A percentile compares a stretch with the other conserved stretches of the same genome.
phyloP scores from a whole-genome alignment of 2,797 vertebrate species.

The Denticeps clupeoides region DNA sequence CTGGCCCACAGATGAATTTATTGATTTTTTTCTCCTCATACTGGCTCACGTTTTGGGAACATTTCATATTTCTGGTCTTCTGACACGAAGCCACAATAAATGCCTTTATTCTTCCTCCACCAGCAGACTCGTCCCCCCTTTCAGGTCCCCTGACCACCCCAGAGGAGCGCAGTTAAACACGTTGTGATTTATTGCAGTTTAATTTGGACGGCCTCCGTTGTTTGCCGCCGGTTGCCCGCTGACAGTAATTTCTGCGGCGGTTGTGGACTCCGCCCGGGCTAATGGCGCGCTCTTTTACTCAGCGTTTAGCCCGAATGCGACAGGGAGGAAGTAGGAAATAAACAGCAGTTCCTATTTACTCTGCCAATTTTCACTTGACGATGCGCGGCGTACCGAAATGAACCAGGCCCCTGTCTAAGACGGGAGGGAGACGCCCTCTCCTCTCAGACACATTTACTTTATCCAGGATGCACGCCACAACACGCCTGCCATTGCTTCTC shows the following conservation, averaged over 20 bases:
- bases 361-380: slow-evolving; percentile 58
- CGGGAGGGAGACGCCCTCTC: too few species aligned
- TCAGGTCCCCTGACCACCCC: slow-evolving; percentile 26
- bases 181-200: slow-evolving; percentile 57
- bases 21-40: too few species aligned
- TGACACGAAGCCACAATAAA: too few species aligned
- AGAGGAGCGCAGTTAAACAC: slow-evolving; percentile 42
- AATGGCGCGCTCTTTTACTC: slow-evolving; percentile 43
- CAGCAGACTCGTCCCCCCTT: slow-evolving; percentile 20
- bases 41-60: too few species aligned
- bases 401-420: slow-evolving; percentile 51
- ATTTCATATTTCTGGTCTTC: too few species aligned
- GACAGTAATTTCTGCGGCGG: slow-evolving; percentile 55
- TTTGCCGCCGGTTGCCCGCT: slow-evolving; percentile 43
- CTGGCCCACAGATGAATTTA: too few species aligned
- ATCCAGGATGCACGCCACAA: slow-evolving; percentile 22
- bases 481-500: slow-evolving; percentile 13
- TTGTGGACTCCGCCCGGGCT: slow-evolving; percentile 51
- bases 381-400: slow-evolving; percentile 59
- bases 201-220: slow-evolving; percentile 51
- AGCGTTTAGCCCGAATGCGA: slow-evolving; percentile 39
- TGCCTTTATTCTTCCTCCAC: too few species aligned
- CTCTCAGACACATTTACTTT: slow-evolving; percentile 41
- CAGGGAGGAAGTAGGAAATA: slow-evolving; percentile 58
- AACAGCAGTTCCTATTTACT: slow-evolving; percentile 51